These are phyloP conservation scores for Podiceps cristatus DNA, from an alignment of 2,113 vertebrate genomes.

Conservation along the genomic window DNA sequence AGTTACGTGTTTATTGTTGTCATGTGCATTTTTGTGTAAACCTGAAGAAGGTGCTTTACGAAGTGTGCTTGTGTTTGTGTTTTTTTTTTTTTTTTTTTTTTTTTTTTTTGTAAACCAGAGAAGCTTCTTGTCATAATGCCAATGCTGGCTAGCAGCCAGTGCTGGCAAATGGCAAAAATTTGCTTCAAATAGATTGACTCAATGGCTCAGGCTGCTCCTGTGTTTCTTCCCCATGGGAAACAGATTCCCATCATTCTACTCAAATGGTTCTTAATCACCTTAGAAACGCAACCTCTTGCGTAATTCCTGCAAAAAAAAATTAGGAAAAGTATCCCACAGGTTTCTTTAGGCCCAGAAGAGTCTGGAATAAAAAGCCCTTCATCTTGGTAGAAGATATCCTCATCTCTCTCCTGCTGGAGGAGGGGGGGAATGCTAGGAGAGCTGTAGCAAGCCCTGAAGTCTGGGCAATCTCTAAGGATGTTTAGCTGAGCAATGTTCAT, in stretches of 20 bases:
- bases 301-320: conserved; percentile 9
- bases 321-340: not conserved
- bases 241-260: conserved; percentile 26
- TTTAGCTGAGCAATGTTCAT: not conserved
- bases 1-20: not conserved
- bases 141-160: not conserved
- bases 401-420: not conserved
- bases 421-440: not conserved
- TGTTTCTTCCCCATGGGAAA: not conserved
- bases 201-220: not conserved
- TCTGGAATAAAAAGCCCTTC: not conserved
- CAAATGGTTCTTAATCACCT: conserved; percentile 33
- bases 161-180: not conserved
- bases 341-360: not conserved
- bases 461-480: not conserved
- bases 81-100: too few relatives aligned
- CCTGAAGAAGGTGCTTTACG: not conserved
- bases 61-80: not conserved
- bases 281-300: not conserved
- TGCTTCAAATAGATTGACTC: not conserved
- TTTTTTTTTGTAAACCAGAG: not conserved
- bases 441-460: not conserved
- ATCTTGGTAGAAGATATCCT: not conserved
- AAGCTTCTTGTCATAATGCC: not conserved
- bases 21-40: not conserved